phyloP scores from a whole-genome alignment of 2,113 vertebrate species.

The Pomatostomus ruficeps region DNA sequence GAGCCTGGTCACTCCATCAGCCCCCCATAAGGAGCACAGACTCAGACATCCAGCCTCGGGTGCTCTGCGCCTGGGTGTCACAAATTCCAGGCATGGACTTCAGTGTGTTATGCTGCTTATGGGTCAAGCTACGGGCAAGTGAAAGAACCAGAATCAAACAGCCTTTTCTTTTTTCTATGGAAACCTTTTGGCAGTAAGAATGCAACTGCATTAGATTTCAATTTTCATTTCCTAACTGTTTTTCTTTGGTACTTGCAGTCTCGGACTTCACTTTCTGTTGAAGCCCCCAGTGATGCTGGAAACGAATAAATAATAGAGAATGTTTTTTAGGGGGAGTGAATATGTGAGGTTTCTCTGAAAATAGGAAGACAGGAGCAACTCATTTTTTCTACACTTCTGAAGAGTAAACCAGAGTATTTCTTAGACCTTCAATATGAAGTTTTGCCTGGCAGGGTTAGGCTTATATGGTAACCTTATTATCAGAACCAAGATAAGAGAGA shows the following conservation, averaged over 20 bases:
- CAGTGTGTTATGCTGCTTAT: neutral
- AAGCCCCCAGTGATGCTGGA: neutral
- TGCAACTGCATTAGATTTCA: neutral
- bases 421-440: neutral
- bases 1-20: no score
- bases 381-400: neutral
- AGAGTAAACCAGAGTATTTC: conserved; percentile 27
- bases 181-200: neutral
- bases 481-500: neutral
- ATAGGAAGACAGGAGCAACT: neutral
- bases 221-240: neutral
- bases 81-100: neutral
- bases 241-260: neutral
- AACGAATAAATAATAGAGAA: neutral
- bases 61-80: fast-evolving
- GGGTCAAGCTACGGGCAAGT: neutral
- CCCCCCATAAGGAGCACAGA: fast-evolving
- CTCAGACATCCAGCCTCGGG: neutral
- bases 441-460: neutral
- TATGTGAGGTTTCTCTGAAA: conserved; percentile 8
- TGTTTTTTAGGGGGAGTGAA: neutral
- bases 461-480: neutral
- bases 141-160: neutral
- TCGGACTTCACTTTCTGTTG: neutral
- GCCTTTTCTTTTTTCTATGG: neutral